Conservation (phyloP, 1,140 invertebrate genomes). For the Luehdorfia chinensis region DNA sequence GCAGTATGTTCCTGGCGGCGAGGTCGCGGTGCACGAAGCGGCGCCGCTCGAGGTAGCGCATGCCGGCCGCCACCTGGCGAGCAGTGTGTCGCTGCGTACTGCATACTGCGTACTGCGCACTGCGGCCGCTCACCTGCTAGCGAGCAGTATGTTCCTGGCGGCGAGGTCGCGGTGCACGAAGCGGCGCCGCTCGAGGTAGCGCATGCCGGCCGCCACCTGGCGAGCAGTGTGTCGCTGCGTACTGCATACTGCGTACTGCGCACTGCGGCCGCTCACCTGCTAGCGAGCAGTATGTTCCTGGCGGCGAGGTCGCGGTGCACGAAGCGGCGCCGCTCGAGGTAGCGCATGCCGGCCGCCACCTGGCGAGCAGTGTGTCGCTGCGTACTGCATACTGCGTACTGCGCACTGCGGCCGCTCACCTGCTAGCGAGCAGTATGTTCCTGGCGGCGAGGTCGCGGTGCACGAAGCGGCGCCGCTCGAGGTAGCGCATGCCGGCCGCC, state of each 20-base stretch:
- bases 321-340: no score
- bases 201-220: constrained; percentile 94
- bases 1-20: constrained; percentile 93
- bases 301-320: constrained; percentile 96
- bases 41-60: no score
- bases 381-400: no score
- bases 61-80: constrained; percentile 92
- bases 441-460: constrained; percentile 95
- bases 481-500: constrained; percentile 93
- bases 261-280: no score
- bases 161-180: constrained; percentile 96
- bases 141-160: constrained; percentile 93
- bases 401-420: no score
- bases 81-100: no score
- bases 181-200: no score
- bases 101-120: no score
- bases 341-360: constrained; percentile 93
- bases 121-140: constrained; percentile 74
- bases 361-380: no score
- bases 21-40: constrained; percentile 96
- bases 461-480: no score
- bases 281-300: constrained; percentile 91
- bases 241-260: no score
- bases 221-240: no score
- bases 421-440: constrained; percentile 89